Percentiles rank a stretch among this genome's conserved stretches.
These are phyloP conservation scores for Limnephilus marmoratus DNA, from an alignment of 2,888 invertebrate species.

Conservation along the genomic window DNA sequence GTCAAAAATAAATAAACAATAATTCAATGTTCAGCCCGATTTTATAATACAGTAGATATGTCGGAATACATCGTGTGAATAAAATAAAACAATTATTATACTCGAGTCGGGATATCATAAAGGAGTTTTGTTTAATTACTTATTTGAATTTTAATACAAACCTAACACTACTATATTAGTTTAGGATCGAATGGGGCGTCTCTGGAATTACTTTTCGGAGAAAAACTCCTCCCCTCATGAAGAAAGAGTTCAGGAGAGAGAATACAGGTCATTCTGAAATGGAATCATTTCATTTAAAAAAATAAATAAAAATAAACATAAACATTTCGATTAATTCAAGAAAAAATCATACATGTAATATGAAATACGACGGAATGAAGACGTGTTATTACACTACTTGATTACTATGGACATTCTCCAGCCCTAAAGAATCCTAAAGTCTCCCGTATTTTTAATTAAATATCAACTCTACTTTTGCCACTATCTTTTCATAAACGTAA, in stretches of 20 bases:
- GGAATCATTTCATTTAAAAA: neutral
- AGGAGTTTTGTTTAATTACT: slow-evolving; percentile 49
- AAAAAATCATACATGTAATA: neutral
- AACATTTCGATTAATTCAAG: neutral
- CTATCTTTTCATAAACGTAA: no score
- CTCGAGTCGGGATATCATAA: slow-evolving; percentile 31
- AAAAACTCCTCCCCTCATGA: slow-evolving; percentile 16
- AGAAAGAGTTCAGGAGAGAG: neutral
- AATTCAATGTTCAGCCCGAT: neutral
- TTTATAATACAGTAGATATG: neutral
- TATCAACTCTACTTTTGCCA: no score
- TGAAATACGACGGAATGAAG: neutral
- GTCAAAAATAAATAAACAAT: neutral
- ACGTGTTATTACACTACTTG: neutral
- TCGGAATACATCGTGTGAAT: neutral
- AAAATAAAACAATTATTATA: slow-evolving; percentile 4
- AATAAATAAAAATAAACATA: neutral
- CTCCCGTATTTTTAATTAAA: no score
- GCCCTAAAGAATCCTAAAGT: no score
- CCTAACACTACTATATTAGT: slow-evolving; percentile 50
- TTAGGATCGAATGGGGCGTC: slow-evolving; percentile 48
- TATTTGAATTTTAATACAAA: slow-evolving; percentile 53
- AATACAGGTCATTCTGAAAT: slow-evolving; percentile 1
- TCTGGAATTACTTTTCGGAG: slow-evolving; percentile 14
- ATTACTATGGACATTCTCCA: no score